These are phyloP conservation scores for Drosophila cardini DNA, from an alignment of 1,140 invertebrate genomes.

Conservation along the genomic window DNA sequence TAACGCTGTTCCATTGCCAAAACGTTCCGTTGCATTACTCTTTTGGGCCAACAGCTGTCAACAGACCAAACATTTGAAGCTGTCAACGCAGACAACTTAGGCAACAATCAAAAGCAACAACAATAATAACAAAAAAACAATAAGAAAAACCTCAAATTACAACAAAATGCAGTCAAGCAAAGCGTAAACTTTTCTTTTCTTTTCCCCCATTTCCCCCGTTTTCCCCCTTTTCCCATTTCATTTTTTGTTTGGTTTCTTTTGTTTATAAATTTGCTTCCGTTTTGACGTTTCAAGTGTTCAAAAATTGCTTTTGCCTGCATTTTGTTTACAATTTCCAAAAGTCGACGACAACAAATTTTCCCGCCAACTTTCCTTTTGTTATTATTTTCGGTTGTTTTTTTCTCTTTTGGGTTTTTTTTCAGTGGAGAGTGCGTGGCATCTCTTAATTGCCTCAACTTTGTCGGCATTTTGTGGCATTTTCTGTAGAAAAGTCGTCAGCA, in stretches of 20 bases:
- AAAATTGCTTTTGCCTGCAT: slow-evolving; percentile 50
- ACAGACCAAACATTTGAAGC: slow-evolving; percentile 48
- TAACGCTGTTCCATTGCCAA: slow-evolving; percentile 50
- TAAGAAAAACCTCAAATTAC: background rate
- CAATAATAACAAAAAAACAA: slow-evolving; percentile 32
- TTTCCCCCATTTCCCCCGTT: slow-evolving; percentile 17
- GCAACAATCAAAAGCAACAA: slow-evolving; percentile 20
- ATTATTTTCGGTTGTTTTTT: slow-evolving; percentile 19
- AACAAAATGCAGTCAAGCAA: slow-evolving; percentile 33
- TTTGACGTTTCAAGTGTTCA: slow-evolving; percentile 50
- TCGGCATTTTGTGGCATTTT: slow-evolving; percentile 41
- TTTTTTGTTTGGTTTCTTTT: slow-evolving; percentile 30
- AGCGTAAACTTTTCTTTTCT: slow-evolving; percentile 39
- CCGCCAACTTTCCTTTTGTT: slow-evolving; percentile 33
- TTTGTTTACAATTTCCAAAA: slow-evolving; percentile 27
- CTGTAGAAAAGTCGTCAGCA: slow-evolving; percentile 18
- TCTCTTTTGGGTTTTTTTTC: background rate
- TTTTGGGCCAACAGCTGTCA: slow-evolving; percentile 45
- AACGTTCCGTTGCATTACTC: slow-evolving; percentile 31
- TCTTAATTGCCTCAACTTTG: slow-evolving; percentile 47
- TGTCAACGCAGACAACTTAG: slow-evolving; percentile 57
- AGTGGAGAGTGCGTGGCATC: slow-evolving; percentile 40
- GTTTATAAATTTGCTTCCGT: slow-evolving; percentile 60
- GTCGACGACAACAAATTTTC: slow-evolving; percentile 28
- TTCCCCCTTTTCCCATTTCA: slow-evolving; percentile 8